Evolutionary conservation across 2,797 vertebrate species (phyloP), one percentile per base, ranked within the genome.

Genomic region (Chelon auratus): DNA sequence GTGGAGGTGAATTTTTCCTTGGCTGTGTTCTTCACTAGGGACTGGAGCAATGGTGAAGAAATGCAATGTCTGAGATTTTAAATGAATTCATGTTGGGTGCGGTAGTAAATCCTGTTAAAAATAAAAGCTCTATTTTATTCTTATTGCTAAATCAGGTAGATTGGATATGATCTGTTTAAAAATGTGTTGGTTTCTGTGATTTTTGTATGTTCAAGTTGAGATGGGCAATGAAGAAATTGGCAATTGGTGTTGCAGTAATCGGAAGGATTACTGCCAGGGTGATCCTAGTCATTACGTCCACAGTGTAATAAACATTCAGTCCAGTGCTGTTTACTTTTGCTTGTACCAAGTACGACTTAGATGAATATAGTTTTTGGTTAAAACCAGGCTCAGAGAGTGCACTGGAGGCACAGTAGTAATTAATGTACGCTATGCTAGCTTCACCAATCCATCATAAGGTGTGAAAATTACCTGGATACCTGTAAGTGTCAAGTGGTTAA

Each of bases 111-210:
- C 24, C 12, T 24, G 3, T 4, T 22, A 51, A 12, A 43, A n/a
- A 62, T 47, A 22, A 33, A 33, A 8, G 2, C 5, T 33, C 8
- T 33, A 9, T 63, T 64, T 18, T n/a, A 9, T 39, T 67, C 76
- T 75, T 68, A 77, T 78, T 62, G 73, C 52, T 42, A 30, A 58
- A 47, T 39, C 47, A 74, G 45, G 45, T 39, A 15, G 68, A 82
- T 75, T 2, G 56, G 24, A 54, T 80, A 63, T 59, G 36, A 11
- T 59, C 63, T 36, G 37, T 68, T 70, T 37, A 66, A 53, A 62
- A 39, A 2, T 2, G 9, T 75, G 14, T 37, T 53, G 47, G 15
- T 53, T 60, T 65, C 3, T 13, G 0, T 15, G 0, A 14, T 59
- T 60, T n/a, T 18, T 26, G 2, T 26, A 3, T 26, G 24, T 26